Base-by-base conservation (phyloP, 2,888 invertebrate species). In the Cryptus viduatorius region DNA sequence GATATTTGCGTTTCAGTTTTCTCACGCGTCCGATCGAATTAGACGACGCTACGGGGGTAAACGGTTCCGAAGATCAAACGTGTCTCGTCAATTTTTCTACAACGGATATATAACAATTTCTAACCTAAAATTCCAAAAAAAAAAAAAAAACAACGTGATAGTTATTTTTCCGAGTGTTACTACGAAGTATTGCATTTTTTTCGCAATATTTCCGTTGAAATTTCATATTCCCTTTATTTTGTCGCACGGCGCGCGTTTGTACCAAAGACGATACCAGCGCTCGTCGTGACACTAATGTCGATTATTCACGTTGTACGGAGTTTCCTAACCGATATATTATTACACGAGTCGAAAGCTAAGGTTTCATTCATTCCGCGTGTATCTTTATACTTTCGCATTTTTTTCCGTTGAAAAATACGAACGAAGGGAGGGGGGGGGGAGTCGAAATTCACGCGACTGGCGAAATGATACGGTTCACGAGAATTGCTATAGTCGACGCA, bases 401-500 rank as follows among this genome's bases (percentile, higher is more conserved):
- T 56, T 56, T 56, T 56, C 24, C 56, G 24, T 56, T 56, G 12
- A 37, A 37, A 37, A 5, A 37, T 8, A 37, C 37, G 37, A 37
- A 19, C 19, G 56, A 19, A 19, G 24, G 24, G 19, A 8, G 19
- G 56, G 53, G 56, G 4, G 10, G 24, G 56, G 10, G 24, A 3
- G 12, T 56, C 24, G 56, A 19, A 24, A 12, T 24, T 19, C 16
- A 53, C 19, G 16, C 10, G 53, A 10, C 8, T 53, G 53, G 12
- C 12, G 56, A 56, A 56, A 56, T 56, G 19, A 56, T 24, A 46
- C 44, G 44, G 65, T 68, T 77, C 46, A 67, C 67, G 69, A 59
- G 78, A 69, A 68, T 46, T 14, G 19, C 48, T 44, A 61, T 59
- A 61, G 71, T 29, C 37, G 67, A 19, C 46, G 44, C 24, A 37